Conservation (phyloP, 2,797 vertebrate species). For the Glyptemys insculpta region DNA sequence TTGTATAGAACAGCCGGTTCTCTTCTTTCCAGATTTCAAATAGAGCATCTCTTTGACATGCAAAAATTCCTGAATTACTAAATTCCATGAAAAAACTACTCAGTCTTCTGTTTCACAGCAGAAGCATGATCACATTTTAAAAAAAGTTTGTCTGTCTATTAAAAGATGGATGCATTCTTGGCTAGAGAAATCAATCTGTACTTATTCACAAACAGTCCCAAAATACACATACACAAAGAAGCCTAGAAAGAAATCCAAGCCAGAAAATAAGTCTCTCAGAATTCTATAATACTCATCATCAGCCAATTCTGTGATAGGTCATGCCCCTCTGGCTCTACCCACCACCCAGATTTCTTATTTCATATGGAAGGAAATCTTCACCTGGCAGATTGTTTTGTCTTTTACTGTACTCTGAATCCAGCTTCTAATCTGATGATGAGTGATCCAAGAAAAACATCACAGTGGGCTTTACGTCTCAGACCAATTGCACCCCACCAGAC, state of each 20-base stretch:
- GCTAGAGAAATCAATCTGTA: not conserved
- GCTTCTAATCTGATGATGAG: not conserved
- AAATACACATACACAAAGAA: not conserved
- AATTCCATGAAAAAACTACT: not conserved
- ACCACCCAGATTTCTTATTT: not conserved
- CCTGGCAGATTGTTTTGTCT: not conserved
- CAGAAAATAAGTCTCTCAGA: not conserved
- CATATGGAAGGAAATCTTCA: not conserved
- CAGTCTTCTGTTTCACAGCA: not conserved
- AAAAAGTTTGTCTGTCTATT: not conserved
- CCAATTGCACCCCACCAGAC: not conserved
- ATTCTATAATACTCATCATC: not conserved
- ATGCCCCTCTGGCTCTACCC: not conserved
- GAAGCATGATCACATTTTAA: not conserved
- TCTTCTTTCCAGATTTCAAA: not conserved
- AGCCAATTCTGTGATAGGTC: not conserved
- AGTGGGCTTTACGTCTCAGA: not conserved
- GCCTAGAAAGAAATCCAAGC: not conserved
- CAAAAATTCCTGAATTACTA: not conserved
- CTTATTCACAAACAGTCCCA: not conserved
- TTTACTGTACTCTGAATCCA: not conserved
- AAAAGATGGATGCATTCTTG: not conserved
- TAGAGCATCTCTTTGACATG: not conserved
- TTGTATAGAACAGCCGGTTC: accelerated
- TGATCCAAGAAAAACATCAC: not conserved